These are phyloP conservation scores for Laupala kohalensis DNA, from an alignment of 1,140 invertebrate genomes.

Conservation along the genomic window DNA sequence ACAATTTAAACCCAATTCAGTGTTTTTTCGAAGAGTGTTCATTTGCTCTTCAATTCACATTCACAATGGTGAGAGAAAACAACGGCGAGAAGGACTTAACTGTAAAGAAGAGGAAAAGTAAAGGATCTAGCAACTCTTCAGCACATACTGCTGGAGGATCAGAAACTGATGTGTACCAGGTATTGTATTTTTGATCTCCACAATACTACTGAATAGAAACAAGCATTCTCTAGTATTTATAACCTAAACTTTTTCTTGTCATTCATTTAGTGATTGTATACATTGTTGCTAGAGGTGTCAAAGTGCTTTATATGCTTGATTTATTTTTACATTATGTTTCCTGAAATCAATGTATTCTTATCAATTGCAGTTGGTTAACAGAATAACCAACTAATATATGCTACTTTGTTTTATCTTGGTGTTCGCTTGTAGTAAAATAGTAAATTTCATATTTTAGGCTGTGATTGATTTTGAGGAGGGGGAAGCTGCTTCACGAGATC, in stretches of 20 bases:
- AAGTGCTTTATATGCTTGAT: neutral
- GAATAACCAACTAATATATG: neutral
- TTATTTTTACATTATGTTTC: neutral
- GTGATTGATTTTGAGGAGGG: slow-evolving; percentile 57
- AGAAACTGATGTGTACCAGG: neutral
- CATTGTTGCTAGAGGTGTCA: neutral
- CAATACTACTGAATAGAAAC: neutral
- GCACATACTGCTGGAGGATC: neutral
- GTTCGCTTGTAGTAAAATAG: no score
- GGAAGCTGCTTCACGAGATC: slow-evolving; percentile 47
- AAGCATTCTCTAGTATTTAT: neutral
- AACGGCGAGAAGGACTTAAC: neutral
- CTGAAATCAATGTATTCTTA: neutral
- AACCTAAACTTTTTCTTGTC: neutral
- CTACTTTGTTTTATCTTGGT: neutral
- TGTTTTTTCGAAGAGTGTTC: no score
- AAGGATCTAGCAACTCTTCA: neutral
- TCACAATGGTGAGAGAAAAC: neutral
- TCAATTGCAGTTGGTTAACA: neutral
- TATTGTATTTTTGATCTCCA: neutral
- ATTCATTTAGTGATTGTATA: neutral
- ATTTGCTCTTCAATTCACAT: no score
- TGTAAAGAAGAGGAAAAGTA: neutral
- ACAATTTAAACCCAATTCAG: no score
- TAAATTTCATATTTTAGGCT: slow-evolving; percentile 32